Percentiles rank a stretch among this genome's conserved stretches.
Conservation (phyloP, 2,888 invertebrate genomes). For the Drosophila prostipennis region DNA sequence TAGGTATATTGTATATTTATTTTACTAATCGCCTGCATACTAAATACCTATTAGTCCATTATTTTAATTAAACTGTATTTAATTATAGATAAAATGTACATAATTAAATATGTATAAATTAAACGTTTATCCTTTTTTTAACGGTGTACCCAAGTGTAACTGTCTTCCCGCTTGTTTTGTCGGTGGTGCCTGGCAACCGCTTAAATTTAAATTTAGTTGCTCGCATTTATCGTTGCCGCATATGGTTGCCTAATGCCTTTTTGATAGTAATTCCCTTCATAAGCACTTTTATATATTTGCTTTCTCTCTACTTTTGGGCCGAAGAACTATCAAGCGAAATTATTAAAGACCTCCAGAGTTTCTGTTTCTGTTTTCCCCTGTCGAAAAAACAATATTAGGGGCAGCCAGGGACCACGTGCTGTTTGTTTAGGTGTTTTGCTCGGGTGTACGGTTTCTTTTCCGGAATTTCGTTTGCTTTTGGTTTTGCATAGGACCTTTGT, state of each 20-base stretch:
- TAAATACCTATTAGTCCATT: no score
- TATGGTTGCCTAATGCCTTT: constrained; percentile 59
- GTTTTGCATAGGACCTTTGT: constrained; percentile 35
- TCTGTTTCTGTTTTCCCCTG: constrained; percentile 16
- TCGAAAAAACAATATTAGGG: constrained; percentile 20
- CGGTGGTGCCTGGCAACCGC: constrained; percentile 49
- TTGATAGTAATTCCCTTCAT: constrained; percentile 60
- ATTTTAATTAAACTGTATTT: no score
- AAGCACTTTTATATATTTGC: constrained; percentile 43
- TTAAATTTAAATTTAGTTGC: constrained; percentile 75
- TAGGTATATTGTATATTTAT: no score
- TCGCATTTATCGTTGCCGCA: constrained; percentile 58
- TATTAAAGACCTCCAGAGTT: constrained; percentile 26
- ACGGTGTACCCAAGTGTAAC: constrained; percentile 15
- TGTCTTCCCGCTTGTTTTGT: constrained; percentile 5
- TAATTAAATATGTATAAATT: background rate
- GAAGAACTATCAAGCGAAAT: constrained; percentile 45
- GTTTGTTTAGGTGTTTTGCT: constrained; percentile 40
- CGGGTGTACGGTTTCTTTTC: constrained; percentile 31
- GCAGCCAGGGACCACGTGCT: constrained; percentile 30
- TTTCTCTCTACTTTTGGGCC: constrained; percentile 1
- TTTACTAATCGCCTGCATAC: no score
- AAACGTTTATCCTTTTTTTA: background rate
- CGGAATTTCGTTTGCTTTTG: constrained; percentile 31
- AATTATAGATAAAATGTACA: no score